Evolutionary conservation across 1,140 invertebrate genomes (phyloP).

Genomic region (Drosophila azteca): DNA sequence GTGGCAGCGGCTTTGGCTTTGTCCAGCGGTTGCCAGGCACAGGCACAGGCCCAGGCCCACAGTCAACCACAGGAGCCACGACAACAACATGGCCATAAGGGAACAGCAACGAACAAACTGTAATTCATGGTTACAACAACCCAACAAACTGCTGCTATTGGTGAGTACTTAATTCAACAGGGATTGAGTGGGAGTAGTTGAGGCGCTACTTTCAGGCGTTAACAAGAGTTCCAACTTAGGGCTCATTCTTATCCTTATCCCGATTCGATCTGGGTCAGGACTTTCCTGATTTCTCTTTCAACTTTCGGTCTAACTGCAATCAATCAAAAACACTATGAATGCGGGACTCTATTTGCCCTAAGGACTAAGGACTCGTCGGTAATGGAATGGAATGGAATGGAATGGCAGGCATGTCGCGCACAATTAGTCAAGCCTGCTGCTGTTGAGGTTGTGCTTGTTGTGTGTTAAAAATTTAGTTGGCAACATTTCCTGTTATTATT

Average conservation of each 20-base stretch:
- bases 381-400: neutral
- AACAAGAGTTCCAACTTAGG: neutral
- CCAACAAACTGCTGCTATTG: conserved; percentile 67
- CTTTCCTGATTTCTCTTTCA: conserved; percentile 33
- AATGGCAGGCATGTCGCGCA: conserved; percentile 48
- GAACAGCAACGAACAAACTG: conserved; percentile 63
- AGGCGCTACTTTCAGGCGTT: neutral
- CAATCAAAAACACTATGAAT: conserved; percentile 39
- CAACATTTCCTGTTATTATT: conserved; percentile 78
- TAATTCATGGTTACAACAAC: conserved; percentile 66
- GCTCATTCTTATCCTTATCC: neutral
- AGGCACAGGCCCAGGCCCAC: conserved; percentile 31
- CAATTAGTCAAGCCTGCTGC: conserved; percentile 62
- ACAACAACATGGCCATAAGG: conserved; percentile 77
- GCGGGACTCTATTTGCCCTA: conserved; percentile 45
- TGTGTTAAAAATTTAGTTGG: conserved; percentile 72
- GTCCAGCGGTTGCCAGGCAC: conserved; percentile 37
- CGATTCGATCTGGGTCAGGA: neutral
- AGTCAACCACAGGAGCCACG: conserved; percentile 29
- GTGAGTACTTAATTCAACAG: conserved; percentile 33
- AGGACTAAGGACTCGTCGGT: conserved; percentile 42
- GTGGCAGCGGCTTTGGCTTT: conserved; percentile 5
- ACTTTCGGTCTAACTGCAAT: conserved; percentile 33
- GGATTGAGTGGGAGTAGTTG: too few species aligned
- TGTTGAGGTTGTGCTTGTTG: conserved; percentile 32